These are phyloP conservation scores for Trigoniulus corallinus DNA, from an alignment of 1,140 invertebrate species.

Conservation along the genomic window DNA sequence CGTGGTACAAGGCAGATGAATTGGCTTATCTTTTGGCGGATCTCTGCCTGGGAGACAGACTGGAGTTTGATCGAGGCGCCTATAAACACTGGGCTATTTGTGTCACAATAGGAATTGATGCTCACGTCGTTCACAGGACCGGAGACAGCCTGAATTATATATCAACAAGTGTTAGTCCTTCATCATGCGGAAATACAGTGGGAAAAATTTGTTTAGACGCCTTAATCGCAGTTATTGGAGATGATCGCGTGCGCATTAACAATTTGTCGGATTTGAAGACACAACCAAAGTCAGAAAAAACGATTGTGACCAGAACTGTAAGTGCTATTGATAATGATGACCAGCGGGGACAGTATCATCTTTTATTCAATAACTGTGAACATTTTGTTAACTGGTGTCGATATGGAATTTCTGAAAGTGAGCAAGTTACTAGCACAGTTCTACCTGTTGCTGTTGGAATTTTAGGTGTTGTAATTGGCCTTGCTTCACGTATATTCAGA, in stretches of 20 bases:
- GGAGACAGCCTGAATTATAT: background rate
- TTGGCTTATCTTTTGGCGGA: background rate
- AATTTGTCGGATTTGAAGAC: background rate
- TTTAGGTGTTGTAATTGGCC: too few relatives aligned
- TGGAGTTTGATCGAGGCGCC: background rate
- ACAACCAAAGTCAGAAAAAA: background rate
- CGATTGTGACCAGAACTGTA: conserved; percentile 4
- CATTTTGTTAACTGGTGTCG: conserved; percentile 17
- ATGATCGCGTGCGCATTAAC: conserved; percentile 4
- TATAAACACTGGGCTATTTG: conserved; percentile 1
- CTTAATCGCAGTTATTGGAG: background rate
- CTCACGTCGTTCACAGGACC: background rate
- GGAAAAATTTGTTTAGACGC: background rate
- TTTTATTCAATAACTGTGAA: conserved; percentile 16
- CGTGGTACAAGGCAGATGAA: background rate
- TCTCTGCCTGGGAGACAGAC: background rate
- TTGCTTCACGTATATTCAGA: too few relatives aligned
- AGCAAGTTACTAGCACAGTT: conserved; percentile 15
- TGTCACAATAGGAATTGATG: background rate
- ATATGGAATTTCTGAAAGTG: conserved; percentile 14
- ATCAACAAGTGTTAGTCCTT: background rate
- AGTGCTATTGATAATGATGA: conserved; percentile 3
- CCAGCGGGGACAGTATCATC: conserved; percentile 11
- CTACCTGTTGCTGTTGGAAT: too few relatives aligned
- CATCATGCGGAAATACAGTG: background rate